Evolutionary conservation across 2,113 vertebrate species (phyloP), one percentile per base, ranked within the genome.

Genomic region (Cygnus buccinator): DNA sequence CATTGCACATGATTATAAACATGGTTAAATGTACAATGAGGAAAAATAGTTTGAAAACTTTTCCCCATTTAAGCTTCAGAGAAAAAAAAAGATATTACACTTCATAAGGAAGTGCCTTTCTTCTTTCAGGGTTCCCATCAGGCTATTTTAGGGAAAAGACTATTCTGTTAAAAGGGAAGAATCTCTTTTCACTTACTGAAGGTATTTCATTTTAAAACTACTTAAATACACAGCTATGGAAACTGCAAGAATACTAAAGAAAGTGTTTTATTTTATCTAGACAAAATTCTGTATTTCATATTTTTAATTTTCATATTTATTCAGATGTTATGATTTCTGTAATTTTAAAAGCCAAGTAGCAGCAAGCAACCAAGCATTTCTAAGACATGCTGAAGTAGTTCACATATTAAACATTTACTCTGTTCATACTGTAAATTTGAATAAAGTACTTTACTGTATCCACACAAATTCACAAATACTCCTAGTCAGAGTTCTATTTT

Each of bases 11-110:
- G 2, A 18, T 29, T 65, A 28, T 23, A 73, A 50, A 55, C 23
- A 35, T 0, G 21, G 11, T 2, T 14, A 68, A 68, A 9, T 4
- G 2, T 4, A 12, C 6, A 55, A 41, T 3, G 21, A 87, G 19
- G 10, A 20, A 79, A 13, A 0, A 0, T 0, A 57, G 39, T 35
- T 12, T 48, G 59, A 65, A 37, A 61, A 7, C 5, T 73, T 59
- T 55, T 55, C 25, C n/a, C 16, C 28, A 25, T 25, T 39, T 20
- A 22, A 57, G 39, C 20, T 33, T 26, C 3, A 73, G 33, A 22
- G 37, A 39, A 84, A 79, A 74, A 68, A 84, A 74, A 68, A 50
- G 16, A 58, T 4, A 70, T 15, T 21, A 35, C 13, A 61, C 9
- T 37, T 10, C 41, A 52, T 6, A 25, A 46, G 41, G 25, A 90